Percentiles rank a stretch among this genome's conserved stretches.
Conservation (phyloP, 2,113 vertebrate species). For the Trogon melanurus region DNA sequence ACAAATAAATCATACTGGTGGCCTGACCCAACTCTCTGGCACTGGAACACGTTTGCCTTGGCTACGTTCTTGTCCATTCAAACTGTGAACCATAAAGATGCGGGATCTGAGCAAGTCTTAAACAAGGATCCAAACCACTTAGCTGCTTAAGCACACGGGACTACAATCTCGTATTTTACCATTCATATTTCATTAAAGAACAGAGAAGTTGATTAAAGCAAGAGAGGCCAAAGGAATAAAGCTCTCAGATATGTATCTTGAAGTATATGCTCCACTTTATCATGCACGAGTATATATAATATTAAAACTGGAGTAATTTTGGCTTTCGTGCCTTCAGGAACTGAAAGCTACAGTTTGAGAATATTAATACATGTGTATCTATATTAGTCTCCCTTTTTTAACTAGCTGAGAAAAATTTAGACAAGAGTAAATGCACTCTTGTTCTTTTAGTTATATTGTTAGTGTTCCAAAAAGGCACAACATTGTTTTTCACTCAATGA, state of each 20-base stretch:
- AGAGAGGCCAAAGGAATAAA: background rate
- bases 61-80: accelerated
- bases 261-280: background rate
- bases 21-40: background rate
- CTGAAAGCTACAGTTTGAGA: background rate
- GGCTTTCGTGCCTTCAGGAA: background rate
- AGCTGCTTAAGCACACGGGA: background rate
- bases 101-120: accelerated
- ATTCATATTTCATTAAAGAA: background rate
- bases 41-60: background rate
- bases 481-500: background rate
- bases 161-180: background rate
- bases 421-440: background rate
- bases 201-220: background rate
- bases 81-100: background rate
- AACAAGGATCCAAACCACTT: background rate
- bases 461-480: background rate
- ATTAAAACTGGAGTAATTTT: background rate
- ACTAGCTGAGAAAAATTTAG: background rate
- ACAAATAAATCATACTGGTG: background rate
- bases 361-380: background rate
- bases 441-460: background rate
- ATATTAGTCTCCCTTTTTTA: background rate
- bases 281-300: background rate
- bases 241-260: background rate